Percentiles rank a stretch among this genome's conserved stretches.
These are phyloP conservation scores for Bombus superbus DNA, from an alignment of 1,140 invertebrate species.

Conservation along the genomic window DNA sequence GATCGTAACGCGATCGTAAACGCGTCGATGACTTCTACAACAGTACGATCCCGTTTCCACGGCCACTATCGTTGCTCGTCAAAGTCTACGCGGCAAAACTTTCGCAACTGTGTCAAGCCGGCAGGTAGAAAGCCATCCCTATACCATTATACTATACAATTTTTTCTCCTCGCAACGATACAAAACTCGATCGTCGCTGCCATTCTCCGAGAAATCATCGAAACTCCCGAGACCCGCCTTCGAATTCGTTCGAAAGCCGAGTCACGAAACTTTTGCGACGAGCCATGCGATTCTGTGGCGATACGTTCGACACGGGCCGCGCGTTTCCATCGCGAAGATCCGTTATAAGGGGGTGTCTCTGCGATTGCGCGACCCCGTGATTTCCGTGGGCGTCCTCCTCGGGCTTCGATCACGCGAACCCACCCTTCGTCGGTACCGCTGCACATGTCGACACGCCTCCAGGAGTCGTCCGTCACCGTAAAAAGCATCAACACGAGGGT, in stretches of 20 bases:
- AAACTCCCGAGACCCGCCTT: too few relatives aligned
- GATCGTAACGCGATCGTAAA: background rate
- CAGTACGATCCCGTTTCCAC: background rate
- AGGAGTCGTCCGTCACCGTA: slow-evolving; percentile 69
- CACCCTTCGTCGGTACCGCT: slow-evolving; percentile 63
- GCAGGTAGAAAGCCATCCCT: fast-evolving
- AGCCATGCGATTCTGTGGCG: background rate
- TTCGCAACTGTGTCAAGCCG: background rate
- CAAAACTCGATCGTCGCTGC: too few relatives aligned
- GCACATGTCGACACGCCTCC: slow-evolving; percentile 73
- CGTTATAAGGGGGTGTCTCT: slow-evolving; percentile 50
- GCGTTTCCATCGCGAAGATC: slow-evolving; percentile 32
- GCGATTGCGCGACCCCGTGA: slow-evolving; percentile 69
- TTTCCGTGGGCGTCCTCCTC: slow-evolving; percentile 66
- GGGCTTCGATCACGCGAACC: slow-evolving; percentile 65
- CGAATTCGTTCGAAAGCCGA: background rate
- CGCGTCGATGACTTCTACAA: slow-evolving; percentile 11
- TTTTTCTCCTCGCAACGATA: too few relatives aligned
- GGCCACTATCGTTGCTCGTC: background rate
- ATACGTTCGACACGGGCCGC: slow-evolving; percentile 16
- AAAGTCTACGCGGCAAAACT: background rate
- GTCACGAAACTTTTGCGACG: background rate
- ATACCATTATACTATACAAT: too few relatives aligned
- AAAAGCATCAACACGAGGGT: slow-evolving; percentile 68
- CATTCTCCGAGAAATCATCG: too few relatives aligned